phyloP scores from a whole-genome alignment of 2,888 invertebrate species.

The Lapara coniferarum region DNA sequence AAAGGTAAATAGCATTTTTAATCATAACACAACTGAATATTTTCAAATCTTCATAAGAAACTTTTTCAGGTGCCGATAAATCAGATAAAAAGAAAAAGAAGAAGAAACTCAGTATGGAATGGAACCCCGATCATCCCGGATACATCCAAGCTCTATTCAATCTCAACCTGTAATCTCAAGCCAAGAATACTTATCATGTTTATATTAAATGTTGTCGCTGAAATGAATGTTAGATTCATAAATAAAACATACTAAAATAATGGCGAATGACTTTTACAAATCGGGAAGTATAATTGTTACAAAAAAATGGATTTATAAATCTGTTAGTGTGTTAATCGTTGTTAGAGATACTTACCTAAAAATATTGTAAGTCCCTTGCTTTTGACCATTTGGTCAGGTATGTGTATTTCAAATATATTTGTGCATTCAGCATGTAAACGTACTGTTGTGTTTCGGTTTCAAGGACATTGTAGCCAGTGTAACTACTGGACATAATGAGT shows the following conservation, averaged over 20 bases:
- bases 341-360: too few species aligned
- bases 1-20: background rate
- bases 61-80: background rate
- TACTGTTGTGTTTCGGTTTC: too few species aligned
- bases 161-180: background rate
- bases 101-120: background rate
- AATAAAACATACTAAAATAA: background rate
- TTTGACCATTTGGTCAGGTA: too few species aligned
- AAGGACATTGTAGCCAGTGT: too few species aligned
- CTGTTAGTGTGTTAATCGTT: too few species aligned
- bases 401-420: too few species aligned
- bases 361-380: too few species aligned
- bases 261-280: too few species aligned
- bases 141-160: constrained; percentile 5
- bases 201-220: background rate
- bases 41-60: background rate
- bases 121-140: constrained; percentile 9
- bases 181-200: background rate
- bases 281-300: too few species aligned
- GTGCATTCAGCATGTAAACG: too few species aligned
- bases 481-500: too few species aligned
- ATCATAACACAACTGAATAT: background rate
- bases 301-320: too few species aligned
- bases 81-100: background rate
- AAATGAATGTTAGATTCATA: background rate